Evolutionary conservation across 2,888 invertebrate genomes (phyloP), one percentile per base, ranked within the genome.

Genomic region (Amphipyra berbera): DNA sequence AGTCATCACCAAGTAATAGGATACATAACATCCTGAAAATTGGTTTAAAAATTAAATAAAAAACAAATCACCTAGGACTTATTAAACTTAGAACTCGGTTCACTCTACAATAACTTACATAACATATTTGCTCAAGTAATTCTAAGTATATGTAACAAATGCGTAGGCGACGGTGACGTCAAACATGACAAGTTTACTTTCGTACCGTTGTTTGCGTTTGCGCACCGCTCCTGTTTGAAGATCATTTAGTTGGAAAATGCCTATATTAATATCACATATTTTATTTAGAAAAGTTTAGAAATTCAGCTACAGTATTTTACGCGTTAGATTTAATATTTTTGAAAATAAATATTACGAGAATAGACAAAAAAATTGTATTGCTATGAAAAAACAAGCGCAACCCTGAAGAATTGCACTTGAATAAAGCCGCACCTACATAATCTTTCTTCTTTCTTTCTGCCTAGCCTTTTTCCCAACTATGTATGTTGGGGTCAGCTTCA

Each of bases 191-290:
- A 69, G 81, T 82, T 78, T 84, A 61, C 73, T 64, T 46, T 68
- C 44, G 63, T 64, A 58, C 63, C 52, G 61, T 45, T 79, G 76
- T 83, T 80, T 73, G 78, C 68, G 64, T 72, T 63, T 69, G 78
- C 77, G 73, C 71, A 70, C 70, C 73, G 78, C 85, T 85, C 75
- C 84, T 82, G 84, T 83, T 73, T 50, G 42, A 45, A 55, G 13
- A 59, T 12, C 13, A 56, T 40, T 52, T 55, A 47, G 50, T 66
- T 48, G 38, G 37, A 59, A 45, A 49, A 66, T 59, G 53, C 8
- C 27, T 27, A 6, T 40, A 45, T 21, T 52, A 13, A 37, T 48
- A 35, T n/a, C 13, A 13, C 6, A 15, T 47, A 15, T 21, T 1
- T 2, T 60, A 30, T 45, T 40, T 40, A 4, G 4, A 44, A 4